A percentile compares a stretch with the other conserved stretches of the same genome.
Evolutionary conservation across 53 echinoderm and acorn worm species (phyloP).

Genomic region (Crossaster papposus): DNA sequence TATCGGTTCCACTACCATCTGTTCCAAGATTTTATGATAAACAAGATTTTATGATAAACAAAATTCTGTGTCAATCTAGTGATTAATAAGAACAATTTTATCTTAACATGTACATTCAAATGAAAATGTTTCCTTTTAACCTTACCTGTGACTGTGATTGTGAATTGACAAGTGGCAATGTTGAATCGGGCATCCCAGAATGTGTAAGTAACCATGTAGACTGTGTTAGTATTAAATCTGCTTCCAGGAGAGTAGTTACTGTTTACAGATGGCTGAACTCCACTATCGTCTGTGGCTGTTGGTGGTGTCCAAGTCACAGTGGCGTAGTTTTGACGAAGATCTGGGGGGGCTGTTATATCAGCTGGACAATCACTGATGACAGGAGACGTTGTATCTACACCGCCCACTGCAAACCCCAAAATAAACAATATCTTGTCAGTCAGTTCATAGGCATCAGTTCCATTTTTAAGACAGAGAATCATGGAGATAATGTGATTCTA

Average conservation of each 20-base stretch:
- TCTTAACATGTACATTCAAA: neutral
- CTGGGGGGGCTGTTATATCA: neutral
- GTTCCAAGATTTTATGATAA: neutral
- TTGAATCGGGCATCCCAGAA: neutral
- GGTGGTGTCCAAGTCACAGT: conserved; percentile 25
- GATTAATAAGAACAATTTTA: neutral
- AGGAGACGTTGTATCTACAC: neutral
- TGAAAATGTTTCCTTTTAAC: too few relatives aligned
- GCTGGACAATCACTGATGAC: conserved; percentile 11
- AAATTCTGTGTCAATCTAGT: neutral
- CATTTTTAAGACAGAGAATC: neutral
- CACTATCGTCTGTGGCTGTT: conserved; percentile 2
- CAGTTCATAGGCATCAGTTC: neutral
- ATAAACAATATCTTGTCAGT: neutral
- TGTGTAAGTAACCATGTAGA: neutral
- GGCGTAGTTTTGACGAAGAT: conserved; percentile 21
- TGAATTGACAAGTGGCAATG: neutral
- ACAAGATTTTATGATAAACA: neutral
- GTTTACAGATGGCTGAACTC: neutral
- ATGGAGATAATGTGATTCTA: too few relatives aligned
- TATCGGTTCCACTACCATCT: conserved; percentile 56
- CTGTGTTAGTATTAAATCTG: neutral
- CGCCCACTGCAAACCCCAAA: neutral
- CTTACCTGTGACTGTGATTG: conserved; percentile 14
- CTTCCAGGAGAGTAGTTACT: neutral